Percentiles rank a stretch among this genome's conserved stretches.
phyloP scores from a whole-genome alignment of 2,888 invertebrate genomes.

The Hirudinaria manillensis region DNA sequence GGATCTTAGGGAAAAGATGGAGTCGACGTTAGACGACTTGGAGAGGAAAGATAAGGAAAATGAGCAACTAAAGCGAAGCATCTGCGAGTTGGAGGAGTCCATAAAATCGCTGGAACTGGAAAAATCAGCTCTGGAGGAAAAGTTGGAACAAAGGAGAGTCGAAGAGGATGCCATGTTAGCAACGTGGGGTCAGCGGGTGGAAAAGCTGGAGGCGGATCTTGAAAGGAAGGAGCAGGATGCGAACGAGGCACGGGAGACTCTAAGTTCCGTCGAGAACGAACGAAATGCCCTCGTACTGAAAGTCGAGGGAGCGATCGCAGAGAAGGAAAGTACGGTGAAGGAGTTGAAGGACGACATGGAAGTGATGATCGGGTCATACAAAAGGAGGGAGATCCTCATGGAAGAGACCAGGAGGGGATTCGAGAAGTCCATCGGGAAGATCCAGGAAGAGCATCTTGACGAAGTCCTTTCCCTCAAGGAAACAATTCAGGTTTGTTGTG shows the following conservation, averaged over 20 bases:
- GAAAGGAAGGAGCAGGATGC: conserved; percentile 1
- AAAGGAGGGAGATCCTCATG: conserved; percentile 33
- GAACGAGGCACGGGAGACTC: not conserved
- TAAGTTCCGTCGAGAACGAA: not conserved
- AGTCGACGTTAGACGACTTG: no score
- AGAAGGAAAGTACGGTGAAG: conserved; percentile 12
- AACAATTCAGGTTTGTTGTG: conserved; percentile 7
- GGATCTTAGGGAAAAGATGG: no score
- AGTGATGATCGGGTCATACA: conserved; percentile 27
- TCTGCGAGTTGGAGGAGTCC: no score
- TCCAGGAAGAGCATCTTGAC: conserved; percentile 2
- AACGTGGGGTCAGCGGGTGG: not conserved
- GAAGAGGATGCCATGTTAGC: conserved; percentile 2
- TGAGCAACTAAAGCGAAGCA: no score
- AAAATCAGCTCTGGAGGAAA: no score
- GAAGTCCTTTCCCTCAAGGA: conserved; percentile 9
- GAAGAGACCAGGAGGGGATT: conserved; percentile 31
- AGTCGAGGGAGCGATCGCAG: not conserved
- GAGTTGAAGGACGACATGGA: conserved; percentile 30
- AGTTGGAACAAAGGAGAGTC: conserved; percentile 9
- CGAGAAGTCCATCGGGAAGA: conserved; percentile 19
- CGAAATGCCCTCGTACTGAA: not conserved
- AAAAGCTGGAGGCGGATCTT: not conserved
- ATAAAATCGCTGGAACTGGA: no score
- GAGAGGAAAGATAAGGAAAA: no score